Percentiles rank a stretch among this genome's conserved stretches.
Conservation (phyloP, 2,113 vertebrate species). For the Coregonus clupeaformis region DNA sequence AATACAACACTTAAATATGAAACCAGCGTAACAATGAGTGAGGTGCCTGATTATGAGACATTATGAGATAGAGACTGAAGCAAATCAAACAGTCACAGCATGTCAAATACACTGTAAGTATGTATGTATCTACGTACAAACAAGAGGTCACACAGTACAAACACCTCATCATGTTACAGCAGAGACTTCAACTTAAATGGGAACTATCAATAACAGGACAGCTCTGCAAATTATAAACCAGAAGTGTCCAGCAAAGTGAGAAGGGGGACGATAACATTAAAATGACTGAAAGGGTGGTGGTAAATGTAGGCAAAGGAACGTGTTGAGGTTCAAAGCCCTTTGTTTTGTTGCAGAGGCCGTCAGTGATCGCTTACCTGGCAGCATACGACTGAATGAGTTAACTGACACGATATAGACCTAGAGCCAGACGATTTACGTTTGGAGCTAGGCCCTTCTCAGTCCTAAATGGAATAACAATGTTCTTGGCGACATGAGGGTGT, state of each 20-base stretch:
- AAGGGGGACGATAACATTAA: background rate
- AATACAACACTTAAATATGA: slow-evolving; percentile 39
- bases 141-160: background rate
- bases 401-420: background rate
- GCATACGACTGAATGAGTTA: background rate
- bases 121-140: no score
- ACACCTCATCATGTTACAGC: background rate
- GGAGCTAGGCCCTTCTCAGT: background rate
- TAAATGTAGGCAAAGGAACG: background rate
- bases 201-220: background rate
- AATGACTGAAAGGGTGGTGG: background rate
- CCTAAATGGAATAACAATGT: background rate
- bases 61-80: slow-evolving; percentile 23
- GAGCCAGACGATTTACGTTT: background rate
- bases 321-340: background rate
- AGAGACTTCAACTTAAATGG: background rate
- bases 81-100: background rate
- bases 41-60: slow-evolving; percentile 34
- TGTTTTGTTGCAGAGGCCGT: background rate
- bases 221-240: background rate
- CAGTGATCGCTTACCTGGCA: background rate
- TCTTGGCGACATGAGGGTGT: background rate
- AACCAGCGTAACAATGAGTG: slow-evolving; percentile 42
- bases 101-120: background rate
- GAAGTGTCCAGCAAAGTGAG: background rate